These are phyloP conservation scores for Acanthosepion pharaonis DNA, from an alignment of 2,888 invertebrate species.

Conservation along the genomic window DNA sequence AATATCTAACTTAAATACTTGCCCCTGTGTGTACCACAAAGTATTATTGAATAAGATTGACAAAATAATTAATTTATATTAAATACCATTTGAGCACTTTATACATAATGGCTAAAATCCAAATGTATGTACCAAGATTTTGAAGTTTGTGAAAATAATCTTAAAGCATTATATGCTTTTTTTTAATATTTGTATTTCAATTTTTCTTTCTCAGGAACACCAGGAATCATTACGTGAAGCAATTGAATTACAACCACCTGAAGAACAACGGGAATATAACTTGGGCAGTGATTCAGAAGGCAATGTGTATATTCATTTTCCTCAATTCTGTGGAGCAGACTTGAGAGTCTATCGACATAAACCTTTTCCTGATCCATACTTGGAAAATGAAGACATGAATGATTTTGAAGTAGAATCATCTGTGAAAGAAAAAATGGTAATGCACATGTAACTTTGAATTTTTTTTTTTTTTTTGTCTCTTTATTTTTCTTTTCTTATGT, in stretches of 20 bases:
- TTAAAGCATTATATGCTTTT: too few relatives aligned
- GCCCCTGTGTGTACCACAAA: too few relatives aligned
- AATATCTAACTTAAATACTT: too few relatives aligned
- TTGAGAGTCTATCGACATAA: slow-evolving; percentile 77
- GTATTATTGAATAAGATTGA: too few relatives aligned
- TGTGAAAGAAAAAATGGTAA: background rate
- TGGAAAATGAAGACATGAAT: background rate
- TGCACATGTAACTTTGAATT: background rate
- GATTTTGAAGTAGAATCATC: background rate
- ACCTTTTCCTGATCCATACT: slow-evolving; percentile 62
- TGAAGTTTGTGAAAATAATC: too few relatives aligned
- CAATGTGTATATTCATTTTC: slow-evolving; percentile 78
- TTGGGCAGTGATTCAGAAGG: slow-evolving; percentile 77
- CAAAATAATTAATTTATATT: too few relatives aligned
- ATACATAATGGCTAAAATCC: too few relatives aligned
- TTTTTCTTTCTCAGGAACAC: slow-evolving; percentile 73
- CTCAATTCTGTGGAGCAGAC: slow-evolving; percentile 77
- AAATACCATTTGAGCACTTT: too few relatives aligned
- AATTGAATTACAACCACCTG: slow-evolving; percentile 75
- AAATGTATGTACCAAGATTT: too few relatives aligned
- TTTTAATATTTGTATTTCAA: background rate
- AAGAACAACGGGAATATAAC: slow-evolving; percentile 75
- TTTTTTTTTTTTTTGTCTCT: background rate
- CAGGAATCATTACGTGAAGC: slow-evolving; percentile 78
- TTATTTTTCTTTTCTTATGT: too few relatives aligned